Evolutionary conservation across 2,113 vertebrate genomes (phyloP), one percentile per base, ranked within the genome.

Genomic region (Rhabdornis inornatus): DNA sequence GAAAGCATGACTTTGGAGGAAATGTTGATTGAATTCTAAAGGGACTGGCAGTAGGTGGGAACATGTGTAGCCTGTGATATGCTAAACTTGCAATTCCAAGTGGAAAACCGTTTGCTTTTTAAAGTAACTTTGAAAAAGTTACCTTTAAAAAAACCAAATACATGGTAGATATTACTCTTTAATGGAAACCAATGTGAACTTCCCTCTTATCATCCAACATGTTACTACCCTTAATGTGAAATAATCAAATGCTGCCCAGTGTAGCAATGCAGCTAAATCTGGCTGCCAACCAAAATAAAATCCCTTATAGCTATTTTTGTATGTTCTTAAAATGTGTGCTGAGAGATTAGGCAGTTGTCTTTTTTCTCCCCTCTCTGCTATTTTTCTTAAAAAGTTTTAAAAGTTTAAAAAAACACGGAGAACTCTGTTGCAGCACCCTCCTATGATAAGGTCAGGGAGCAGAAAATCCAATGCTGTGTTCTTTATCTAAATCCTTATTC

Each of bases 201-300:
- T 91, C 17, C 3, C 7, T 85, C 55, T 90, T 95, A 95, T 82
- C 74, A 6, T 91, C 49, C 53, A 68, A 20, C 31, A 40, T 50
- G 74, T 94, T 95, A 85, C 78, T 94, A 61, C 31, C 40, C 45
- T 91, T 95, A 96, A 94, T 95, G 79, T 89, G 79, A 69, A 94
- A 93, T 95, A 85, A 91, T 95, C 59, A 80, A 90, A 83, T 80
- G 89, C 78, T 96, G 71, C 50, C 82, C 85, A 74, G 50, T 6
- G 2, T 83, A 88, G 78, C 47, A 92, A 79, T 85, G 75, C 94
- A 92, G 92, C 71, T 87, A 85, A 89, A 82, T 83, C 78, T 95
- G 93, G 70, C 87, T 91, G 35, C 57, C 83, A 94, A 94, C 74
- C 84, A 95, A 94, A 96, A 65, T 89, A 92, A 96, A 94, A 95